phyloP scores from a whole-genome alignment of 2,888 invertebrate genomes.

The Micropterix aruncella region DNA sequence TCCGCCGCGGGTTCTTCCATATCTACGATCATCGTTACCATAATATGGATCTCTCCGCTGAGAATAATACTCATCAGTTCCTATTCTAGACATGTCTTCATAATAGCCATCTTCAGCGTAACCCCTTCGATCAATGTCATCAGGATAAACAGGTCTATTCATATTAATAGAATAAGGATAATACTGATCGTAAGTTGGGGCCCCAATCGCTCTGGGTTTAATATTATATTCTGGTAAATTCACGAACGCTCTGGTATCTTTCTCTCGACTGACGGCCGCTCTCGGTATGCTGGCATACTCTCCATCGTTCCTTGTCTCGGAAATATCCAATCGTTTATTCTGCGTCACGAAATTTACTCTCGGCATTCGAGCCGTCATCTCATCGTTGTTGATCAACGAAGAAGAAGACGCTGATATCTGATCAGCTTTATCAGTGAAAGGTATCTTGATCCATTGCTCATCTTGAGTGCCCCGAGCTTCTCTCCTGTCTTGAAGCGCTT shows the following conservation, averaged over 20 bases:
- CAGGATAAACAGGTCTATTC: too few relatives aligned
- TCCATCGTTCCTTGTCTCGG: constrained; percentile 36
- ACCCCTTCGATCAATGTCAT: constrained; percentile 25
- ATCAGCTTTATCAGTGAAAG: constrained; percentile 30
- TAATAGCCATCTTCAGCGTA: constrained; percentile 6
- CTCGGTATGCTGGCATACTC: constrained; percentile 33
- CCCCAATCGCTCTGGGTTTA: constrained; percentile 23
- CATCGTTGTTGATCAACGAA: constrained; percentile 37
- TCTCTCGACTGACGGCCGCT: constrained; percentile 21
- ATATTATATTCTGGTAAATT: constrained; percentile 29
- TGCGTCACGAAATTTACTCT: constrained; percentile 54
- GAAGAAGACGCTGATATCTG: constrained; percentile 30
- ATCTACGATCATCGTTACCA: constrained; percentile 28
- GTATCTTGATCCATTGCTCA: constrained; percentile 47
- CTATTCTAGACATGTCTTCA: not conserved
- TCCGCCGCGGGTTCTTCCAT: constrained; percentile 23
- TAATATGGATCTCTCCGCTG: not conserved
- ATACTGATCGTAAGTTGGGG: constrained; percentile 32
- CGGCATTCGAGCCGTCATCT: constrained; percentile 43
- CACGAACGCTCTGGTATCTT: constrained; percentile 30
- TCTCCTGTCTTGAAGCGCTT: constrained; percentile 32
- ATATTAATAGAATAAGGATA: too few relatives aligned
- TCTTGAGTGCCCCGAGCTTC: constrained; percentile 41
- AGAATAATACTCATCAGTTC: not conserved
- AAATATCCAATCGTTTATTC: constrained; percentile 34